A percentile compares a stretch with the other conserved stretches of the same genome.
phyloP scores from a whole-genome alignment of 2,888 invertebrate species.

The Scaptomyza cyrtandrae region DNA sequence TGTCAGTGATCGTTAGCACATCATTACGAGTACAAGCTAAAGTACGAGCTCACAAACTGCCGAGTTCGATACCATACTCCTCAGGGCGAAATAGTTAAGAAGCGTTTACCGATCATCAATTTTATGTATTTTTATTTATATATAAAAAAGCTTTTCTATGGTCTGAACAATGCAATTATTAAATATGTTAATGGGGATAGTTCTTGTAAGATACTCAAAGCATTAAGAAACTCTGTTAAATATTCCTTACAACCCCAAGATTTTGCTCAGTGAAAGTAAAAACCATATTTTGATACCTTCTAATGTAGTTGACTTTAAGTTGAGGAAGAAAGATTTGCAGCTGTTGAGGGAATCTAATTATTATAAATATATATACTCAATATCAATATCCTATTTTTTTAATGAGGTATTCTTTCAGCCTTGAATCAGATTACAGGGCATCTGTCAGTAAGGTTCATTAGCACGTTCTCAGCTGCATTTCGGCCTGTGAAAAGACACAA shows the following conservation, averaged over 20 bases:
- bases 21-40: slow-evolving; percentile 55
- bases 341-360: too few species aligned
- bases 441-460: background rate
- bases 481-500: slow-evolving; percentile 8
- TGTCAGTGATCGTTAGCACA: slow-evolving; percentile 69
- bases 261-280: too few species aligned
- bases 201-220: too few species aligned
- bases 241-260: too few species aligned
- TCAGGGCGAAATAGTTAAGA: background rate
- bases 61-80: background rate
- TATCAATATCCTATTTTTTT: background rate
- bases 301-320: too few species aligned
- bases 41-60: background rate
- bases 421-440: slow-evolving; percentile 14
- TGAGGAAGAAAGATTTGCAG: too few species aligned
- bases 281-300: too few species aligned
- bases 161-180: background rate
- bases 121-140: slow-evolving; percentile 17
- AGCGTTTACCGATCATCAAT: slow-evolving; percentile 19
- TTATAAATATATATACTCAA: background rate
- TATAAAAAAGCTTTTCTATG: too few species aligned
- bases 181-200: background rate
- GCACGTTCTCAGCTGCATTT: slow-evolving; percentile 26
- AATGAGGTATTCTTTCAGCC: background rate
- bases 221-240: too few species aligned